These are phyloP conservation scores for Diloba caeruleocephala DNA, from an alignment of 2,888 invertebrate genomes.

Conservation along the genomic window DNA sequence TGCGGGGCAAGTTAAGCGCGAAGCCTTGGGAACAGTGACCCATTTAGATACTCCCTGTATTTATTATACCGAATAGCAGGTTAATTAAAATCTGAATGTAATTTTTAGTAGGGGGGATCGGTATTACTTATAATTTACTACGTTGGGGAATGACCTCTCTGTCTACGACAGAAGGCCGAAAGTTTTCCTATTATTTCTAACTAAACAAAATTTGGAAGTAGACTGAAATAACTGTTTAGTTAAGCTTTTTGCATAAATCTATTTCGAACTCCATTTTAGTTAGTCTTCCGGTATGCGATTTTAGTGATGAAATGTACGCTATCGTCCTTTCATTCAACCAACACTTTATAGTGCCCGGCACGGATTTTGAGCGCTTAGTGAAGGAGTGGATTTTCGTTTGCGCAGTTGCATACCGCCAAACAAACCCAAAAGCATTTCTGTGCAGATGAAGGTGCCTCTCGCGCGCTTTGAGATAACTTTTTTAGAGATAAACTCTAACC, in stretches of 20 bases:
- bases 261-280: slow-evolving; percentile 48
- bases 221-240: slow-evolving; percentile 49
- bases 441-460: no score
- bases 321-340: no score
- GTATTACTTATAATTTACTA: slow-evolving; percentile 28
- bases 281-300: slow-evolving; percentile 38
- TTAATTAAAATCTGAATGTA: slow-evolving; percentile 41
- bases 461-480: no score
- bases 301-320: slow-evolving; percentile 41
- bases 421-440: no score
- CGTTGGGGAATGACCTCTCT: slow-evolving; percentile 17
- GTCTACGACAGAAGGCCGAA: slow-evolving; percentile 3
- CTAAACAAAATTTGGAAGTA: slow-evolving; percentile 41
- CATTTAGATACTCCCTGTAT: slow-evolving; percentile 31
- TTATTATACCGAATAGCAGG: slow-evolving; percentile 29
- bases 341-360: no score
- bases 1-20: slow-evolving; percentile 33
- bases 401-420: no score
- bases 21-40: slow-evolving; percentile 47
- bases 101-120: slow-evolving; percentile 4
- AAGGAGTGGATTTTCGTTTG: no score
- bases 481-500: no score
- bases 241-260: slow-evolving; percentile 53
- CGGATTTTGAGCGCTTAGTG: no score
- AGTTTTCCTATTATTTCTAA: slow-evolving; percentile 18